Percentiles rank a stretch among this genome's conserved stretches.
Conservation (phyloP, 2,888 invertebrate genomes). For the Drosophila rubida region DNA sequence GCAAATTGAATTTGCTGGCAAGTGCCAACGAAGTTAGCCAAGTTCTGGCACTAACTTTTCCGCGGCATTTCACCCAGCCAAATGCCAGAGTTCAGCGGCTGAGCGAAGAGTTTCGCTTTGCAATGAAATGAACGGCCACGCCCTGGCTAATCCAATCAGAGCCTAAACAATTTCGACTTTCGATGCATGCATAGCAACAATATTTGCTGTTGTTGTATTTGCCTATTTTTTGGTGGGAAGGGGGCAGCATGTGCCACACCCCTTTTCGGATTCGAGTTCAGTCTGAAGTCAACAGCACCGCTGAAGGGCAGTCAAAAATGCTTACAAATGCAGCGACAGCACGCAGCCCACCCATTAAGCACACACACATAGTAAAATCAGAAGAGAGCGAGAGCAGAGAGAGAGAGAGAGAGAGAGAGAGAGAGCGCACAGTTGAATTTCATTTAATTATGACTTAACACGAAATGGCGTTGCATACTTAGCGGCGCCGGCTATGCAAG, state of each 20-base stretch:
- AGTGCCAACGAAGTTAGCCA: no score
- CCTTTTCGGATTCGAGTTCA: not conserved
- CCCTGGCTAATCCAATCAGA: conserved; percentile 57
- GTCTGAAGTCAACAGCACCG: conserved; percentile 48
- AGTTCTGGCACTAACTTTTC: no score
- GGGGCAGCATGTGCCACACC: conserved; percentile 33
- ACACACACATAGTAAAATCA: not conserved
- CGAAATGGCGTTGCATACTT: conserved; percentile 73
- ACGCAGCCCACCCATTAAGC: conserved; percentile 32
- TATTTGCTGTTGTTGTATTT: conserved; percentile 18
- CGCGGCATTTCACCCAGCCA: not conserved
- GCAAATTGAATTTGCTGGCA: no score
- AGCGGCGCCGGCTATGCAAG: conserved; percentile 62
- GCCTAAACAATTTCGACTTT: conserved; percentile 45
- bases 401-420: not conserved
- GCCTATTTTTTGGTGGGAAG: conserved; percentile 5
- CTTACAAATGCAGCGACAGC: conserved; percentile 54
- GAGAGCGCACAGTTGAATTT: conserved; percentile 49
- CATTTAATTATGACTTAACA: conserved; percentile 76
- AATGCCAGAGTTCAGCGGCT: conserved; percentile 9
- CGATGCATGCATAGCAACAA: conserved; percentile 50
- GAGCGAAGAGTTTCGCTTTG: not conserved
- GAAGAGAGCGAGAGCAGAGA: not conserved
- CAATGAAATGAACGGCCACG: conserved; percentile 18
- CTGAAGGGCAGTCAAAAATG: conserved; percentile 52